phyloP scores from a whole-genome alignment of 1,140 invertebrate species.

The Hycleus cichorii region DNA sequence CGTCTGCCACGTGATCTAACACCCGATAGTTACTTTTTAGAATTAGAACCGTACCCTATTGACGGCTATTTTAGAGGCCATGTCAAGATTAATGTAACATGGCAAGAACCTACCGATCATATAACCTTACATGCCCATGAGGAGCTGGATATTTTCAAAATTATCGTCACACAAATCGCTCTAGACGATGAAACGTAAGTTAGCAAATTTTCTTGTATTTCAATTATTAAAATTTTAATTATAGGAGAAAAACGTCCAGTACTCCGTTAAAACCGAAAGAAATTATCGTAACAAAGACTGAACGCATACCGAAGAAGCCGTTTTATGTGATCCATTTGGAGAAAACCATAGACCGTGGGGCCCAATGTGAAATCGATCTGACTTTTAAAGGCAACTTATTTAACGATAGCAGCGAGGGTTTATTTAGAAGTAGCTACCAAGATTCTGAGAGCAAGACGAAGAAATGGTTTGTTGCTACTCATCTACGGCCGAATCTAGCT shows the following conservation, averaged over 20 bases:
- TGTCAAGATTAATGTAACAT: constrained; percentile 54
- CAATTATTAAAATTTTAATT: neutral
- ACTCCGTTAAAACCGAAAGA: constrained; percentile 18
- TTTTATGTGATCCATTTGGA: constrained; percentile 49
- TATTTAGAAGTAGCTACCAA: constrained; percentile 54
- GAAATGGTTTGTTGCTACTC: constrained; percentile 57
- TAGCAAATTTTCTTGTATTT: neutral
- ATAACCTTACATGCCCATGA: constrained; percentile 55
- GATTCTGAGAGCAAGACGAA: constrained; percentile 43
- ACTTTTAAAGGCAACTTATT: constrained; percentile 52
- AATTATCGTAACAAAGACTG: constrained; percentile 28
- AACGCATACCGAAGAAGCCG: constrained; percentile 47
- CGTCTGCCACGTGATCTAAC: constrained; percentile 49
- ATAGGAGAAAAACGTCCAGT: constrained; percentile 15
- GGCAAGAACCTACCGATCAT: constrained; percentile 47
- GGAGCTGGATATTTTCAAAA: constrained; percentile 46
- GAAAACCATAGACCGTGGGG: constrained; percentile 44
- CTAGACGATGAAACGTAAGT: constrained; percentile 40
- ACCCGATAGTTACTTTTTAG: constrained; percentile 54
- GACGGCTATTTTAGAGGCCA: constrained; percentile 52
- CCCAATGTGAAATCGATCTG: constrained; percentile 48
- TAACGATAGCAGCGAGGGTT: constrained; percentile 48
- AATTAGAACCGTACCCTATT: constrained; percentile 52
- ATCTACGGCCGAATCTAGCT: constrained; percentile 75
- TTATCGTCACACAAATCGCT: constrained; percentile 33